Evolutionary conservation across 2,888 invertebrate species (phyloP).

Genomic region (Copidosoma aretas): DNA sequence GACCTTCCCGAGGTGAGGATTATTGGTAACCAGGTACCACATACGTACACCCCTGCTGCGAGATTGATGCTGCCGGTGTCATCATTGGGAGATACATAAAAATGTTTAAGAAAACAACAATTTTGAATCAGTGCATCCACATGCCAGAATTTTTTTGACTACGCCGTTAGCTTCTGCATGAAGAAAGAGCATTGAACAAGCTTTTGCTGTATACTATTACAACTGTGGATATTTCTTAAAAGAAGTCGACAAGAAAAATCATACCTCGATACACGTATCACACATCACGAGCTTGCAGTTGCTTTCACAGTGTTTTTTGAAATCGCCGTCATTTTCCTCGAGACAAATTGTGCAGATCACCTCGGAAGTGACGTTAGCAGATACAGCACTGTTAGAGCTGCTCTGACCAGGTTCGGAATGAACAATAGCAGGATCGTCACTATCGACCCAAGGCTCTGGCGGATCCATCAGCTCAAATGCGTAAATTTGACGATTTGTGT

Average conservation of each 20-base stretch:
- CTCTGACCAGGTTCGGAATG: conserved; percentile 22
- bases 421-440: conserved; percentile 46
- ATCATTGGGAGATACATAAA: conserved; percentile 56
- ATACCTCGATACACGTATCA: conserved; percentile 67
- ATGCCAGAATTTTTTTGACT: no score
- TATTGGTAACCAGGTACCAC: conserved; percentile 67
- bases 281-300: conserved; percentile 66
- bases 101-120: not conserved
- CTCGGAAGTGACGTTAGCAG: conserved; percentile 20
- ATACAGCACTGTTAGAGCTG: not conserved
- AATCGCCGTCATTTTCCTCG: conserved; percentile 66
- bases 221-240: not conserved
- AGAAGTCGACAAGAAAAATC: not conserved
- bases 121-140: no score
- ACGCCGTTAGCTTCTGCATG: no score
- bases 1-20: conserved; percentile 78
- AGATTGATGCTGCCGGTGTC: conserved; percentile 74
- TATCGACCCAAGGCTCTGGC: conserved; percentile 53
- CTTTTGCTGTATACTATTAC: not conserved
- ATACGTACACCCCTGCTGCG: conserved; percentile 75
- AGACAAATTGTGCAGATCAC: conserved; percentile 68
- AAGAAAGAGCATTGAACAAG: not conserved
- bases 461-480: conserved; percentile 62
- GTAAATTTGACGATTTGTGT: conserved; percentile 63
- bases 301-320: conserved; percentile 67